A percentile compares a stretch with the other conserved stretches of the same genome.
Conservation (phyloP, 2,113 vertebrate genomes). For the Noturus placidus region DNA sequence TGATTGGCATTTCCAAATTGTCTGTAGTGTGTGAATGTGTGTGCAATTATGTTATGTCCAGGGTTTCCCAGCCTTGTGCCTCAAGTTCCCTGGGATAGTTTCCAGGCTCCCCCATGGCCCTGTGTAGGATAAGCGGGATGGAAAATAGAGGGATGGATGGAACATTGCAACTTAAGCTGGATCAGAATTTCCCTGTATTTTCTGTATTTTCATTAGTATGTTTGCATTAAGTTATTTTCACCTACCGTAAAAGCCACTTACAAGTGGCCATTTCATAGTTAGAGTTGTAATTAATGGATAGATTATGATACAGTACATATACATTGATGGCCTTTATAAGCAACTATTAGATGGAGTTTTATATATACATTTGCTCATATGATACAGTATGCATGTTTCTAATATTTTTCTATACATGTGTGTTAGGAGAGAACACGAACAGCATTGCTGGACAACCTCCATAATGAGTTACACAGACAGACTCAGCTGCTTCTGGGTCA, state of each 20-base stretch:
- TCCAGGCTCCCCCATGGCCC: too few species aligned
- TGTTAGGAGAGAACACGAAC: constrained; percentile 86
- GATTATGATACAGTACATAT: too few species aligned
- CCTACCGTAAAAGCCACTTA: not conserved
- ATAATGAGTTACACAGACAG: constrained; percentile 84
- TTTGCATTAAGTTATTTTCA: too few species aligned
- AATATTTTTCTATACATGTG: constrained; percentile 16
- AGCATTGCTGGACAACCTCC: constrained; percentile 85
- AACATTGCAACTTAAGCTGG: not conserved
- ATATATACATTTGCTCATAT: constrained; percentile 2
- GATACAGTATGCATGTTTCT: not conserved
- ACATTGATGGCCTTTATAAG: too few species aligned
- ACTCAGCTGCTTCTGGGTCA: constrained; percentile 89
- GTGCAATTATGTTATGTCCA: too few species aligned
- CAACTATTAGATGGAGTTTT: not conserved
- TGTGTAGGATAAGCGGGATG: too few species aligned
- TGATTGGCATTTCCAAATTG: too few species aligned
- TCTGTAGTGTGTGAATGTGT: too few species aligned
- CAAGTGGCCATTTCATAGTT: not conserved
- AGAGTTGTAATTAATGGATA: not conserved
- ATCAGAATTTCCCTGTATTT: not conserved
- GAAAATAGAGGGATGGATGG: too few species aligned
- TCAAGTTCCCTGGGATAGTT: too few species aligned
- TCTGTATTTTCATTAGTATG: not conserved
- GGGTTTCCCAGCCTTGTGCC: too few species aligned